Percentiles rank a stretch among this genome's conserved stretches.
phyloP scores from a whole-genome alignment of 2,888 invertebrate genomes.

The Folsomia manolachei region DNA sequence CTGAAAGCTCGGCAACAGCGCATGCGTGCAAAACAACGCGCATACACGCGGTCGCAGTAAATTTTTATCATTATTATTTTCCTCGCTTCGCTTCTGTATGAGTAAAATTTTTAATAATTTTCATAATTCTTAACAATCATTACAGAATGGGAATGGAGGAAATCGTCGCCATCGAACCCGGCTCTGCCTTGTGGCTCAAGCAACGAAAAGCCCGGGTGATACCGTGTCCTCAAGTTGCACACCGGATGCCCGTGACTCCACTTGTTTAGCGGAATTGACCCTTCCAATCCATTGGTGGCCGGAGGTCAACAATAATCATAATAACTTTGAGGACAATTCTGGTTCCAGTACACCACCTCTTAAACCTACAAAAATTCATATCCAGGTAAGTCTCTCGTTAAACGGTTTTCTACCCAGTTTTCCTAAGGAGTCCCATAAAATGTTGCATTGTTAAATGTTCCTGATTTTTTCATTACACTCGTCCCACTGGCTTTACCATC shows the following conservation, averaged over 20 bases:
- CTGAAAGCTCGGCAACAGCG: no score
- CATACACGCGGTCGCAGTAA: no score
- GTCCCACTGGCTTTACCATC: no score
- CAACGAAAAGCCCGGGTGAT: conserved; percentile 50
- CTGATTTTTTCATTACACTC: not conserved
- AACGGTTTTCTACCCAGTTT: no score
- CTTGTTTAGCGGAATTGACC: conserved; percentile 82
- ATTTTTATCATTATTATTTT: no score
- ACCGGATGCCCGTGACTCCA: conserved; percentile 87
- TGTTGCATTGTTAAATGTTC: not conserved
- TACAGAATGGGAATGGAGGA: conserved; percentile 28
- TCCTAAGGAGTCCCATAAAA: no score
- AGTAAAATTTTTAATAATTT: no score
- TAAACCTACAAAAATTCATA: conserved; percentile 50
- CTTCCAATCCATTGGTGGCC: conserved; percentile 92
- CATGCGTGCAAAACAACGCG: no score
- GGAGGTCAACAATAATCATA: conserved; percentile 57
- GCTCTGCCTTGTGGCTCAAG: conserved; percentile 52
- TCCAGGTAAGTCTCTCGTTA: conserved; percentile 49
- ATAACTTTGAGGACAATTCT: conserved; percentile 53
- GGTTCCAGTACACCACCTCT: conserved; percentile 29
- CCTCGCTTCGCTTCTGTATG: no score
- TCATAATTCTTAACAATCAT: no score
- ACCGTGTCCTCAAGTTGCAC: conserved; percentile 81
- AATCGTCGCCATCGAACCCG: conserved; percentile 45